Percentiles rank a stretch among this genome's conserved stretches.
These are phyloP conservation scores for Anabas testudineus DNA, from an alignment of 2,797 vertebrate genomes.

Conservation along the genomic window DNA sequence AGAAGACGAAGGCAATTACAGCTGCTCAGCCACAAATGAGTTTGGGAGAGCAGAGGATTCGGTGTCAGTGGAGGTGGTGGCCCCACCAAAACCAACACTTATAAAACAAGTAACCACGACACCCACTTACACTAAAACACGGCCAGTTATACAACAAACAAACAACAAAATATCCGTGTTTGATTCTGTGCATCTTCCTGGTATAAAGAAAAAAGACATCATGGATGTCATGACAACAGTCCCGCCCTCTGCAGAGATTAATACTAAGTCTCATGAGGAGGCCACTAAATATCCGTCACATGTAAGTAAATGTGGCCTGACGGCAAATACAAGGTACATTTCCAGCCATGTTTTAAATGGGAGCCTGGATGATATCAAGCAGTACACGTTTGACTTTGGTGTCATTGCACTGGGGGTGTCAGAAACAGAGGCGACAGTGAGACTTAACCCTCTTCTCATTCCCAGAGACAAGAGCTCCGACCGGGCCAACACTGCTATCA, in stretches of 20 bases:
- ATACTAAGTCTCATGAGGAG: slow-evolving; percentile 33
- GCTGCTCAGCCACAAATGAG: slow-evolving; percentile 90
- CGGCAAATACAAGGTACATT: slow-evolving; percentile 83
- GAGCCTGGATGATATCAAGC: slow-evolving; percentile 89
- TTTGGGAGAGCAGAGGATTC: slow-evolving; percentile 86
- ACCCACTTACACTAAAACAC: slow-evolving; percentile 40
- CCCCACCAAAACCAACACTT: slow-evolving; percentile 75
- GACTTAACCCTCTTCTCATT: slow-evolving; percentile 88
- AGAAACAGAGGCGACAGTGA: slow-evolving; percentile 91
- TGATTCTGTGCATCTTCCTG: slow-evolving; percentile 10
- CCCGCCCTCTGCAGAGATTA: slow-evolving; percentile 49
- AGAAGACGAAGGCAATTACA: slow-evolving; percentile 91
- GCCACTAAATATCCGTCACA: slow-evolving; percentile 32
- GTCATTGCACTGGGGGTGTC: slow-evolving; percentile 94
- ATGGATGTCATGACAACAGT: slow-evolving; percentile 53
- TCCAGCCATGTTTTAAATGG: slow-evolving; percentile 91
- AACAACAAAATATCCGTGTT: slow-evolving; percentile 24
- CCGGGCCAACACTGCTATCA: slow-evolving; percentile 26
- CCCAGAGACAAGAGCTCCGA: slow-evolving; percentile 57
- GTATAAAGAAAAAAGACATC: slow-evolving; percentile 33
- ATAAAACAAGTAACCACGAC: slow-evolving; percentile 52
- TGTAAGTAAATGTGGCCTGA: slow-evolving; percentile 85
- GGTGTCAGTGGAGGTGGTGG: slow-evolving; percentile 81
- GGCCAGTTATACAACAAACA: slow-evolving; percentile 43
- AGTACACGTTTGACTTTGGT: slow-evolving; percentile 92